Conservation (phyloP, 2,888 invertebrate species). For the Eupithecia subfuscata region DNA sequence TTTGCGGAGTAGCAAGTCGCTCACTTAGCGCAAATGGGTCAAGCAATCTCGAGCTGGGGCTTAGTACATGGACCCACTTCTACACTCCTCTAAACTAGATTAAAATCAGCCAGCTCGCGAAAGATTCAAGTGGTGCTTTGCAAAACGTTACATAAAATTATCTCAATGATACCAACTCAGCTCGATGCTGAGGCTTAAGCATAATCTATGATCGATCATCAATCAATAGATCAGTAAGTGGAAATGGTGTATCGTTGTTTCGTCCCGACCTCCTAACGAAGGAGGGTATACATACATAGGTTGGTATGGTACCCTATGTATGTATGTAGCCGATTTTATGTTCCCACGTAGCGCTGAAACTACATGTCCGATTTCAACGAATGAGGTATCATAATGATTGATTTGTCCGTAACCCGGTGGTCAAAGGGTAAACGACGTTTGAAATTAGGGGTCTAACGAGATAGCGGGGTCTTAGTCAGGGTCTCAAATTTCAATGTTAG, state of each 20-base stretch:
- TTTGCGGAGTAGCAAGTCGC: conserved; percentile 14
- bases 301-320: too few species aligned
- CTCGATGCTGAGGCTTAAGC: neutral
- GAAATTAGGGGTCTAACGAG: too few species aligned
- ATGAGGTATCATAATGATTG: too few species aligned
- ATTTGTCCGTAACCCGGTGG: too few species aligned
- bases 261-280: too few species aligned
- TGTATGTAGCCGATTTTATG: too few species aligned
- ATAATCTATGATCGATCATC: neutral
- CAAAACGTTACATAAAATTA: conserved; percentile 1
- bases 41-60: conserved; percentile 19
- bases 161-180: neutral
- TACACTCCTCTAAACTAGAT: conserved; percentile 4
- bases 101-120: conserved; percentile 6
- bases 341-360: too few species aligned
- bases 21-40: conserved; percentile 23
- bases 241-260: neutral
- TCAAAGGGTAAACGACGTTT: too few species aligned
- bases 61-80: conserved; percentile 11
- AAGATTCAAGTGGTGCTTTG: conserved; percentile 3
- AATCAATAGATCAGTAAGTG: neutral
- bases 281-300: too few species aligned
- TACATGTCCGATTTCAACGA: too few species aligned
- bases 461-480: too few species aligned
- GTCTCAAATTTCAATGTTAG: too few species aligned